A percentile compares a stretch with the other conserved stretches of the same genome.
Evolutionary conservation across 2,113 vertebrate species (phyloP).

Genomic region (Malurus alboscapulatus): DNA sequence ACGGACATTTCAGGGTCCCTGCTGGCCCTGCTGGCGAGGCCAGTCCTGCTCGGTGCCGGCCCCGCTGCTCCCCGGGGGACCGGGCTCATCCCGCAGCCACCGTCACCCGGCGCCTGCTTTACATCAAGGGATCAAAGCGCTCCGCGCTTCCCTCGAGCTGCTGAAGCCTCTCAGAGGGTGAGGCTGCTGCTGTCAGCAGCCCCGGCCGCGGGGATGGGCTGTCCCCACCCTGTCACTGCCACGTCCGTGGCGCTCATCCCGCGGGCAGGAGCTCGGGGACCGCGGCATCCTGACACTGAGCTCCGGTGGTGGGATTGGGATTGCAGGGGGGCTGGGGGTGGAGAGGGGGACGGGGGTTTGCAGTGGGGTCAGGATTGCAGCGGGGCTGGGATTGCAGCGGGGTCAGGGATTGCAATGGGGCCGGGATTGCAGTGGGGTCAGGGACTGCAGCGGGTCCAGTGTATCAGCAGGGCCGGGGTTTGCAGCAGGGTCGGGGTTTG

Average conservation of each 20-base stretch:
- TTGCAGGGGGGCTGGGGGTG: too few relatives aligned
- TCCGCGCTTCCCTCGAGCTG: not conserved
- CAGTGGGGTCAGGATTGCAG: too few relatives aligned
- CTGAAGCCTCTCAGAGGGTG: not conserved
- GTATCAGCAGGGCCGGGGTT: too few relatives aligned
- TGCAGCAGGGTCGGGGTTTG: not conserved
- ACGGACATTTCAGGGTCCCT: rapidly evolving
- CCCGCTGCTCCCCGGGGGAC: too few relatives aligned
- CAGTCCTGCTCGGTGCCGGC: not conserved
- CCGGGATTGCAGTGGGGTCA: too few relatives aligned
- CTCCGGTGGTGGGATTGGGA: not conserved
- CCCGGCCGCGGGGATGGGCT: rapidly evolving
- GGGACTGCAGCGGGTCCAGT: too few relatives aligned
- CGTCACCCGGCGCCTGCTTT: not conserved
- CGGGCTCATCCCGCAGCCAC: not conserved
- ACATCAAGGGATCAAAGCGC: not conserved
- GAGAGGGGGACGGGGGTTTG: not conserved
- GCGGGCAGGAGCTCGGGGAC: rapidly evolving
- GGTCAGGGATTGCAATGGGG: too few relatives aligned
- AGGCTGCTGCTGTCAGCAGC: not conserved
- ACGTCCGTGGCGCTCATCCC: rapidly evolving
- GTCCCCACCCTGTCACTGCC: not conserved
- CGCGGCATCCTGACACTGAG: rapidly evolving
- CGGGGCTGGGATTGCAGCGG: too few relatives aligned
- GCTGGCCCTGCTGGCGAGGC: rapidly evolving